Percentiles rank a stretch among this genome's conserved stretches.
Evolutionary conservation across 2,797 vertebrate genomes (phyloP).

Genomic region (Darevskia nairensis): DNA sequence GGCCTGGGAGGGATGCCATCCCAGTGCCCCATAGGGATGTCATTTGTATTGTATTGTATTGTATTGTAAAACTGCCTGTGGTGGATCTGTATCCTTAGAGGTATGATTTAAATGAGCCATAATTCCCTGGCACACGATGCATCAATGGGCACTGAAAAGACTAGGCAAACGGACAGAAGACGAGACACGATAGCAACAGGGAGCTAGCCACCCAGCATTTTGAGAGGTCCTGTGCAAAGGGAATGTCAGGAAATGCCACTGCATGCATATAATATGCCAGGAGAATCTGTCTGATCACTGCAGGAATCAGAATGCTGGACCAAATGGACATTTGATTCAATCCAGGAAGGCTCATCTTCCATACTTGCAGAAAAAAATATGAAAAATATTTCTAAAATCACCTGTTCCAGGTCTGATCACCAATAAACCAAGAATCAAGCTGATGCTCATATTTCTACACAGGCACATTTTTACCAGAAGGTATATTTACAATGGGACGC

Average conservation of each 20-base stretch:
- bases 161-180: too few relatives aligned
- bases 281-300: too few relatives aligned
- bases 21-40: not conserved
- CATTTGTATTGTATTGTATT: not conserved
- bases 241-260: not conserved
- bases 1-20: too few relatives aligned
- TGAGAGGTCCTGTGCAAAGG: not conserved
- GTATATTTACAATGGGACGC: not conserved
- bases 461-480: constrained; percentile 1
- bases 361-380: not conserved
- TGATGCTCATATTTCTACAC: not conserved
- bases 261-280: not conserved
- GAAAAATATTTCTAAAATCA: not conserved
- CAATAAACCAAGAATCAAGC: not conserved
- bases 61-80: too few relatives aligned
- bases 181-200: not conserved
- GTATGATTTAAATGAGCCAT: not conserved
- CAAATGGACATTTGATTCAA: not conserved
- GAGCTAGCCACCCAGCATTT: not conserved
- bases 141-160: not conserved
- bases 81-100: not conserved
- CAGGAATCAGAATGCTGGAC: not conserved
- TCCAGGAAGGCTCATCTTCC: not conserved
- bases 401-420: not conserved
- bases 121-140: not conserved